Base-by-base conservation (phyloP, 2,113 vertebrate genomes). In the Hemibagrus wyckioides region DNA sequence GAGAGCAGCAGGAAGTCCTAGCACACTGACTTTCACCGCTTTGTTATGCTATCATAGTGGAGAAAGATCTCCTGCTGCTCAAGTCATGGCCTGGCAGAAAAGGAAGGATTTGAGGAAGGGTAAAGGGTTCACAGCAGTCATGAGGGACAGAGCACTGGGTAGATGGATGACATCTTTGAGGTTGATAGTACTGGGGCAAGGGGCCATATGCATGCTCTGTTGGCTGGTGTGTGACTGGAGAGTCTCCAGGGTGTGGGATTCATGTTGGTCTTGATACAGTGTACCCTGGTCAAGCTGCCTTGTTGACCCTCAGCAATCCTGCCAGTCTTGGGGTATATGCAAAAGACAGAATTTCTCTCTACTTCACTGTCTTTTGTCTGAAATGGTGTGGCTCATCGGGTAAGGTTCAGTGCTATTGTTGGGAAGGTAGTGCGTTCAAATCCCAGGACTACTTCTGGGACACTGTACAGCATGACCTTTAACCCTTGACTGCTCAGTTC, bases 1-100 rank as follows among this genome's bases (percentile, higher is more conserved):
- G 21, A n/a, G 71, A 85, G 48, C 67, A 89, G 85, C 69, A 54
- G 75, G 82, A 48, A n/a, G 33, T 73, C 48, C 9, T 28, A 56
- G 80, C 39, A 63, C 77, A 61, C 15, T 81, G 77, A 86, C 33
- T 80, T 86, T 86, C 25, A 83, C 21, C 13, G 80, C 39, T 84
- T 89, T 89, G 69, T 86, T 83, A 41, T 39, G 73, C 88, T 84
- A 79, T 86, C 76, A 41, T 50, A 10, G 52, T 71, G 67, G 61
- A 86, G 80, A 86, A 80, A 79, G 41, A 69, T 73, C 73, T 86
- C 85, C 85, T 30, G 82, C 85, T 73, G 81, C 61, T 84, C 44
- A 84, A 17, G 73, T 83, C 84, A 81, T 25, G 59, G 76, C 30
- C 67, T 6, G 81, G 59, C 30, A 61, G 69, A 84, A 69, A 56